Conservation (phyloP, 2,797 vertebrate species). For the Anas capensis region DNA sequence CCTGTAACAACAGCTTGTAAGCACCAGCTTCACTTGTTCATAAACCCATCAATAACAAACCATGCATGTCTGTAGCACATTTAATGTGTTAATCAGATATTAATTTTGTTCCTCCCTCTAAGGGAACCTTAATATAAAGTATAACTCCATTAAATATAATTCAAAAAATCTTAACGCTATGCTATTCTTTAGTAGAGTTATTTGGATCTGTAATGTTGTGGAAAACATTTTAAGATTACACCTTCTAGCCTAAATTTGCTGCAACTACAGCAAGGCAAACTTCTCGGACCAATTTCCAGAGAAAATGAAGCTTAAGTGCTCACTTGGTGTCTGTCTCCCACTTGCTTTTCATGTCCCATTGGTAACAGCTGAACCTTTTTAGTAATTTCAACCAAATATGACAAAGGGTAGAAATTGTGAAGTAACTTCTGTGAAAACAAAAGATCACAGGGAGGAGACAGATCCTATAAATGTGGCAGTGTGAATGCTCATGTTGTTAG, state of each 20-base stretch:
- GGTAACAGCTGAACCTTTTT: background rate
- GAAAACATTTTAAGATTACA: background rate
- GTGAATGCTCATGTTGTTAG: rapidly evolving
- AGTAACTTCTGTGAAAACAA: background rate
- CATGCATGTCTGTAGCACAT: background rate
- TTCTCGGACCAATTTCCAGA: background rate
- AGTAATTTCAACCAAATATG: background rate
- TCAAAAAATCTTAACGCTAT: background rate
- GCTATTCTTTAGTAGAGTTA: background rate
- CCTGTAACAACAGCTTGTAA: background rate
- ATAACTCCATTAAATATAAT: background rate
- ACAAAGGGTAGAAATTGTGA: background rate
- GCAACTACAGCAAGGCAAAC: background rate
- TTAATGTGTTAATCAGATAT: background rate
- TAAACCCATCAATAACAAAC: background rate
- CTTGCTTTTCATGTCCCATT: background rate
- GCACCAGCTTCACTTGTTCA: background rate
- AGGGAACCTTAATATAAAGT: background rate
- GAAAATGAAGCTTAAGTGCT: background rate
- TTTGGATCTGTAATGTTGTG: background rate
- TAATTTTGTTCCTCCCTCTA: background rate
- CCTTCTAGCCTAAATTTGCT: background rate
- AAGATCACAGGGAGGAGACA: background rate
- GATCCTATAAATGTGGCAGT: background rate
- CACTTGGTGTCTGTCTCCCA: background rate